phyloP scores from a whole-genome alignment of 1,140 invertebrate species.

The Belonocnema kinseyi region DNA sequence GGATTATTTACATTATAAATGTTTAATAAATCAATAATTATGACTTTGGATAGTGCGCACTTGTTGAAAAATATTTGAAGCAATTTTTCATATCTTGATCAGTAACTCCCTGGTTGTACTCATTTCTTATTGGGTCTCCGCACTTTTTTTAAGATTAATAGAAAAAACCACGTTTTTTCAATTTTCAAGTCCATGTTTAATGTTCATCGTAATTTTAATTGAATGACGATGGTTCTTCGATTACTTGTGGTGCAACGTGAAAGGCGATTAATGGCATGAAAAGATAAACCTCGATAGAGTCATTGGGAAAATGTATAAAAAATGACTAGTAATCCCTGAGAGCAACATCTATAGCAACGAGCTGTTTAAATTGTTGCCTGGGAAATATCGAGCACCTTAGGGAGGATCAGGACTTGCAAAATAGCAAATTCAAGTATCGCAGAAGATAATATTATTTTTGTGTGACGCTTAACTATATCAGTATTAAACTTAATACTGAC shows the following conservation, averaged over 20 bases:
- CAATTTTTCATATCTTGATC: too few relatives aligned
- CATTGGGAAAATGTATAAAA: slow-evolving; percentile 58
- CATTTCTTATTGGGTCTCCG: too few relatives aligned
- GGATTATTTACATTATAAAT: too few relatives aligned
- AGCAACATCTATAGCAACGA: slow-evolving; percentile 46
- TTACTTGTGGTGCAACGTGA: background rate
- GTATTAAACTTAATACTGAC: background rate
- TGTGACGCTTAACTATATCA: background rate
- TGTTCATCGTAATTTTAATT: background rate
- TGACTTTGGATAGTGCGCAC: too few relatives aligned
- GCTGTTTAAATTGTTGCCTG: slow-evolving; percentile 54
- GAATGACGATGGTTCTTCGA: background rate
- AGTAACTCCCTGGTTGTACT: too few relatives aligned
- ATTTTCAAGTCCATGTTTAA: background rate
- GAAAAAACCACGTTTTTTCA: background rate
- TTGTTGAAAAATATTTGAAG: too few relatives aligned
- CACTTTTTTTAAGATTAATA: background rate
- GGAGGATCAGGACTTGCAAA: slow-evolving; percentile 49
- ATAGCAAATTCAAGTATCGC: slow-evolving; percentile 40
- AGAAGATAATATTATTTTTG: background rate
- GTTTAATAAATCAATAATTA: too few relatives aligned
- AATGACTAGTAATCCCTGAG: slow-evolving; percentile 54
- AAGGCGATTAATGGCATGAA: slow-evolving; percentile 37
- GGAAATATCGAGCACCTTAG: slow-evolving; percentile 44
- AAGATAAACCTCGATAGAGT: slow-evolving; percentile 53